Evolutionary conservation across 2,113 vertebrate genomes (phyloP).

Genomic region (Atractosteus spatula): DNA sequence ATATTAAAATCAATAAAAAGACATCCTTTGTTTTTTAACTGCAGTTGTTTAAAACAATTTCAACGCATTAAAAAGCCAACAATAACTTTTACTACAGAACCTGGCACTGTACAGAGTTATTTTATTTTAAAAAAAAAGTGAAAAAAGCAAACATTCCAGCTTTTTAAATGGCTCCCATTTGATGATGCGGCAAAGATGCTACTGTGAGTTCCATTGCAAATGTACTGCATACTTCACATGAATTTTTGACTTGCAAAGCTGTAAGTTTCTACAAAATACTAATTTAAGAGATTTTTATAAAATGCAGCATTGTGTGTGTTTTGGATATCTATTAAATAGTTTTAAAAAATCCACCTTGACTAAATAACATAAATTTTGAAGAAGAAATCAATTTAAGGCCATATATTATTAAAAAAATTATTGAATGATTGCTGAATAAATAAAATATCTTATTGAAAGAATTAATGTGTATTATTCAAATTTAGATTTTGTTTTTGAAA

Average conservation of each 20-base stretch:
- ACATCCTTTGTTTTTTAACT: conserved; percentile 54
- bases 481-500: not conserved
- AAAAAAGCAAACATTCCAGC: conserved; percentile 45
- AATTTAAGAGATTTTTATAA: not conserved
- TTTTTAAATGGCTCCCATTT: conserved; percentile 2
- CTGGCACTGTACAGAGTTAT: conserved; percentile 69
- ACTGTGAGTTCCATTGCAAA: conserved; percentile 13
- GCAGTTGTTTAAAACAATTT: conserved; percentile 63
- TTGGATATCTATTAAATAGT: not conserved
- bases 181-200: not conserved
- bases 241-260: not conserved
- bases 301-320: not conserved
- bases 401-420: not conserved
- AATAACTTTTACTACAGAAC: conserved; percentile 60
- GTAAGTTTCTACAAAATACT: not conserved
- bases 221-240: conserved; percentile 12
- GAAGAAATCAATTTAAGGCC: conserved; percentile 3
- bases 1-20: conserved; percentile 69
- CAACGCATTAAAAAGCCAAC: conserved; percentile 63
- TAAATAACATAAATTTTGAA: not conserved
- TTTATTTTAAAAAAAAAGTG: conserved; percentile 61
- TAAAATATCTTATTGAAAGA: not conserved
- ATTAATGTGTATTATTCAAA: not conserved
- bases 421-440: not conserved
- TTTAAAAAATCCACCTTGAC: not conserved